Conservation (phyloP, 2,888 invertebrate species). For the Drepana falcataria region DNA sequence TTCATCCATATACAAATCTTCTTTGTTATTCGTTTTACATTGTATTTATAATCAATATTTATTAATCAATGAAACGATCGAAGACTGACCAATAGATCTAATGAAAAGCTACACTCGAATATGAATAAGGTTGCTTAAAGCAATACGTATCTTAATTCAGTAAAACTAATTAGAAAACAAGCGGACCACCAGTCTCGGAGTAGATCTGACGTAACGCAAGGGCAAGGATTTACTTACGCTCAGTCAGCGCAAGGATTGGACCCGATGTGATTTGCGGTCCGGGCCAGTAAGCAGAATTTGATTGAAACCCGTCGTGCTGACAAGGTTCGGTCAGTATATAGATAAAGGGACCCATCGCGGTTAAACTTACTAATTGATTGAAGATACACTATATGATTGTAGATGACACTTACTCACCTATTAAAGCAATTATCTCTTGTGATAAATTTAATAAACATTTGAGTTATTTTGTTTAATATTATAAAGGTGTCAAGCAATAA, state of each 20-base stretch:
- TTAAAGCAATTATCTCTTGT: too few relatives aligned
- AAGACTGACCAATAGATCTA: too few relatives aligned
- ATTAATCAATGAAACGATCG: too few relatives aligned
- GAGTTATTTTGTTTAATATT: too few relatives aligned
- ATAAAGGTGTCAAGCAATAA: too few relatives aligned
- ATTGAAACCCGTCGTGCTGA: conserved; percentile 38
- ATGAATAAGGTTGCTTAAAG: too few relatives aligned
- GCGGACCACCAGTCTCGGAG: neutral
- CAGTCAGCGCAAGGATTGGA: conserved; percentile 29
- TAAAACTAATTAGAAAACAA: neutral
- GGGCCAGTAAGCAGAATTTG: conserved; percentile 42
- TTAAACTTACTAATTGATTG: neutral
- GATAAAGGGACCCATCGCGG: conserved; percentile 11
- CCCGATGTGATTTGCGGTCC: conserved; percentile 41
- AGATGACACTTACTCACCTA: neutral
- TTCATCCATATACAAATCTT: too few relatives aligned
- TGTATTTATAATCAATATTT: too few relatives aligned
- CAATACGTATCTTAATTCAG: neutral
- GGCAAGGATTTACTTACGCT: conserved; percentile 20
- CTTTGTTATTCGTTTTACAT: too few relatives aligned
- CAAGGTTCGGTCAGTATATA: conserved; percentile 19
- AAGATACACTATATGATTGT: neutral
- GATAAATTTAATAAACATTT: too few relatives aligned
- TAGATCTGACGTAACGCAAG: neutral
- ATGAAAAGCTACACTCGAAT: too few relatives aligned